Percentiles rank a stretch among this genome's conserved stretches.
Conservation (phyloP, 1,140 invertebrate genomes). For the Aphaenogaster ashmeadi region DNA sequence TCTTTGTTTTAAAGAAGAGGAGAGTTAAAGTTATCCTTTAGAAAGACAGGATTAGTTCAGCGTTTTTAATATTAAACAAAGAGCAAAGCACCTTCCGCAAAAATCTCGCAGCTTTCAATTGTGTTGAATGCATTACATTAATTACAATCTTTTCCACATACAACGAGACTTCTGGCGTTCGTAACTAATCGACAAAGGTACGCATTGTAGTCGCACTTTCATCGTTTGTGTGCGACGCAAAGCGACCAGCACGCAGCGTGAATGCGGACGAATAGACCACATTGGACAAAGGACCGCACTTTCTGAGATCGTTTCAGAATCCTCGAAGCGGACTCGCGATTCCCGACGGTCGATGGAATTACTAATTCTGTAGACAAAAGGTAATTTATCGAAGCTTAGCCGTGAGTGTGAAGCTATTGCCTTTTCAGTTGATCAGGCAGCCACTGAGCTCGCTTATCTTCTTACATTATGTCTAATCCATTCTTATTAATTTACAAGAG, state of each 20-base stretch:
- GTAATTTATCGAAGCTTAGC: slow-evolving; percentile 71
- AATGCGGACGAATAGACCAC: slow-evolving; percentile 62
- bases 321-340: slow-evolving; percentile 38
- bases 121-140: slow-evolving; percentile 36
- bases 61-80: slow-evolving; percentile 2
- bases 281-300: slow-evolving; percentile 61
- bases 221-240: slow-evolving; percentile 24
- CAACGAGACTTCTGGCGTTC: neutral
- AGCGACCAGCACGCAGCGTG: slow-evolving; percentile 32
- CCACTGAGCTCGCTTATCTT: slow-evolving; percentile 39
- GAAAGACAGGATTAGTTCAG: neutral
- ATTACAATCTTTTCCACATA: slow-evolving; percentile 16
- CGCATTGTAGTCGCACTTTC: slow-evolving; percentile 18
- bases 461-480: slow-evolving; percentile 31
- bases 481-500: slow-evolving; percentile 62
- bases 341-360: slow-evolving; percentile 58
- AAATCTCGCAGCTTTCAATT: neutral
- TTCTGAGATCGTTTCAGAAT: slow-evolving; percentile 53
- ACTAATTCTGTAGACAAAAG: slow-evolving; percentile 72
- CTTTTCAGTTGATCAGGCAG: slow-evolving; percentile 46
- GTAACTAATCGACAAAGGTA: slow-evolving; percentile 49
- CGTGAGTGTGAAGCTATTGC: slow-evolving; percentile 27
- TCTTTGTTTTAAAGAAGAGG: neutral
- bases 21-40: neutral
- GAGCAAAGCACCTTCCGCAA: neutral